These are phyloP conservation scores for Odobenus rosmarus DNA, from an alignment of 2,113 vertebrate genomes.

Conservation along the genomic window DNA sequence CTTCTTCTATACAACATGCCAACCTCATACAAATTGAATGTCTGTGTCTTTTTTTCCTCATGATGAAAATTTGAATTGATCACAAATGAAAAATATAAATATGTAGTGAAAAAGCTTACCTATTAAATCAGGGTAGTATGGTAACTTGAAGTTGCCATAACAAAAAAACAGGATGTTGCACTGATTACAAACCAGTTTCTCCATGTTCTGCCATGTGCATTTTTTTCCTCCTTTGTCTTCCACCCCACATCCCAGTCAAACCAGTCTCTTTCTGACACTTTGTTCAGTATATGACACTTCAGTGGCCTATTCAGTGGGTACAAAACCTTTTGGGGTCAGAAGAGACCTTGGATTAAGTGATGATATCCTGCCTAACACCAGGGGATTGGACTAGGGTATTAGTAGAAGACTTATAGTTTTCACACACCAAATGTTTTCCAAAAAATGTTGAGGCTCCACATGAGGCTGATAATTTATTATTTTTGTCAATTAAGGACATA, in stretches of 20 bases:
- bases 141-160: constrained; percentile 1
- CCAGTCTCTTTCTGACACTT: background rate
- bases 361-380: background rate
- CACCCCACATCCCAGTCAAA: background rate
- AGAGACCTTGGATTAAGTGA: constrained; percentile 1
- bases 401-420: background rate
- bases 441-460: background rate
- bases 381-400: background rate
- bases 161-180: background rate
- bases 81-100: constrained; percentile 16
- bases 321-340: background rate
- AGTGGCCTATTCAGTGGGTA: background rate
- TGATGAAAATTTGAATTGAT: constrained; percentile 34
- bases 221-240: background rate
- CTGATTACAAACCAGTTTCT: constrained; percentile 17
- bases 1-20: background rate
- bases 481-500: background rate
- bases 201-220: background rate
- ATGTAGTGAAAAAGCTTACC: background rate
- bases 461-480: background rate
- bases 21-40: background rate
- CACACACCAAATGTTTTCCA: background rate
- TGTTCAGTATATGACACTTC: background rate
- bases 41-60: constrained; percentile 22
- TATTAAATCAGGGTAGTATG: background rate